Evolutionary conservation across 2,113 vertebrate species (phyloP).

Genomic region (Toxostoma redivivum): DNA sequence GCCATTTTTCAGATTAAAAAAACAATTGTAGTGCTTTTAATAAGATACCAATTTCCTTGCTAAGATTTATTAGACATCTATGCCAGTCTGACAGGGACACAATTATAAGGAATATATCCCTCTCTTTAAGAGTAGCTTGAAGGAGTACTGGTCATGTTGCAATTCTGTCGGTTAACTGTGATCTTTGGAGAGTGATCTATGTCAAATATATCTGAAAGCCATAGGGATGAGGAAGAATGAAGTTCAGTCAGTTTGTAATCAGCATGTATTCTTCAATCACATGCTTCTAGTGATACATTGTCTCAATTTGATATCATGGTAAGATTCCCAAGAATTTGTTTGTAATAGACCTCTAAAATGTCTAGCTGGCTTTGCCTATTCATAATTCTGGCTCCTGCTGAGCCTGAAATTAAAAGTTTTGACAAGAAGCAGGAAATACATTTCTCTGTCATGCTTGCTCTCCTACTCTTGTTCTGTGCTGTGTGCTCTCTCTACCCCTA

Average conservation of each 20-base stretch:
- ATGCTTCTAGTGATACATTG: slow-evolving; percentile 41
- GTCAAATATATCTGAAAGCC: slow-evolving; percentile 56
- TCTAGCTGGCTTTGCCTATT: slow-evolving; percentile 51
- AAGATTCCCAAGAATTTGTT: slow-evolving; percentile 63
- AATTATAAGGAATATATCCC: neutral
- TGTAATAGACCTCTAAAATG: slow-evolving; percentile 52
- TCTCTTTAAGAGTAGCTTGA: neutral
- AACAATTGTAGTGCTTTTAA: neutral
- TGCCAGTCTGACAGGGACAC: neutral
- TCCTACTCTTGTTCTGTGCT: neutral
- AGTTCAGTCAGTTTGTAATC: slow-evolving; percentile 34
- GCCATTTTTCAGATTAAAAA: neutral
- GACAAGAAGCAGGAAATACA: slow-evolving; percentile 49
- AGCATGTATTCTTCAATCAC: slow-evolving; percentile 28
- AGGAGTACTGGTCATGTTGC: neutral
- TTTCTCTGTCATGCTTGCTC: neutral
- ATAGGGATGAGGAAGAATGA: neutral
- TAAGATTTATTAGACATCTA: neutral
- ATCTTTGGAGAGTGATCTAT: slow-evolving; percentile 54
- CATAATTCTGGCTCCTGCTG: slow-evolving; percentile 59
- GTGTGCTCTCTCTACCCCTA: accelerated
- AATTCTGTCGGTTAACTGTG: neutral
- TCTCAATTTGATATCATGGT: slow-evolving; percentile 55
- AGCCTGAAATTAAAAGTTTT: slow-evolving; percentile 71
- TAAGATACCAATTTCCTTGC: neutral